These are phyloP conservation scores for Cyanoderma ruficeps DNA, from an alignment of 2,113 vertebrate species.

Conservation along the genomic window DNA sequence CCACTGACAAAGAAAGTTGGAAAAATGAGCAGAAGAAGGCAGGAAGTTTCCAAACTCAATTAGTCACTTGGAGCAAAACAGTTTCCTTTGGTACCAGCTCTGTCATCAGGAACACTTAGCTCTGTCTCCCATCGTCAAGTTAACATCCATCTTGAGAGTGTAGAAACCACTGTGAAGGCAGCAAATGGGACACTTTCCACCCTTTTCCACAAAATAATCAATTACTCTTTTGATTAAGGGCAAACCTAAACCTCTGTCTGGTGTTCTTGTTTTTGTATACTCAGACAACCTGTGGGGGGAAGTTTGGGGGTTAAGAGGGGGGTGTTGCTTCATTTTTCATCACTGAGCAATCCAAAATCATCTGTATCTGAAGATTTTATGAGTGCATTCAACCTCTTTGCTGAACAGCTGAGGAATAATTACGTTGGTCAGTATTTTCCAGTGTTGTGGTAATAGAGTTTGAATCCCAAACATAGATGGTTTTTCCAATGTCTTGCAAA, in stretches of 20 bases:
- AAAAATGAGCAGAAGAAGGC: background rate
- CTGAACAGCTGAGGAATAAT: background rate
- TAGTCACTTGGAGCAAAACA: background rate
- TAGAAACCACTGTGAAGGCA: background rate
- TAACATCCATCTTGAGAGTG: background rate
- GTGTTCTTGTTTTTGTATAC: background rate
- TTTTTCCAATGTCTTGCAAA: background rate
- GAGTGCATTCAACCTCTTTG: background rate
- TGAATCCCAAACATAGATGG: background rate
- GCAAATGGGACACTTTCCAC: background rate
- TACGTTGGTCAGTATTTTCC: background rate
- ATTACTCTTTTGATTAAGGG: background rate
- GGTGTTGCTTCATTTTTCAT: background rate
- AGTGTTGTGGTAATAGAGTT: background rate
- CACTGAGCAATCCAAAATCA: background rate
- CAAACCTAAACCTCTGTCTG: background rate
- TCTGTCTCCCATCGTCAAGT: background rate
- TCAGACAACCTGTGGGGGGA: rapidly evolving
- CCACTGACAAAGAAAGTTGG: background rate
- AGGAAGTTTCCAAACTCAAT: background rate
- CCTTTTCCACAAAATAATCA: background rate
- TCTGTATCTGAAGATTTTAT: background rate
- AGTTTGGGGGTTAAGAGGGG: rapidly evolving
- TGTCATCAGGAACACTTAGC: background rate
- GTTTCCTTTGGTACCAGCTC: background rate